These are phyloP conservation scores for Melipona beecheii DNA, from an alignment of 2,888 invertebrate species.

Conservation along the genomic window DNA sequence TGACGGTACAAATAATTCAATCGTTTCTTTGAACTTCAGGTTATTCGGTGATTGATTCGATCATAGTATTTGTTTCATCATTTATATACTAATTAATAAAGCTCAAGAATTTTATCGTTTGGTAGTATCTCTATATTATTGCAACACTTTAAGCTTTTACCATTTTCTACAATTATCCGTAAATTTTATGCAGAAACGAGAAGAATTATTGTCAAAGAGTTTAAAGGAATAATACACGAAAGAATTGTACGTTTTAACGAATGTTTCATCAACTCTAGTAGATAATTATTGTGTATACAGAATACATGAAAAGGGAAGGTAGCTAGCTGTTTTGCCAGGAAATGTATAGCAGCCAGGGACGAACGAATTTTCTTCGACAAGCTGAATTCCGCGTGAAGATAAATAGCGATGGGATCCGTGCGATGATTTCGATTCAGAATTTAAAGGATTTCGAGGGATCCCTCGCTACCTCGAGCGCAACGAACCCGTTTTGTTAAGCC, in stretches of 20 bases:
- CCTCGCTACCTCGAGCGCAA: slow-evolving; percentile 45
- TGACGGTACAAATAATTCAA: background rate
- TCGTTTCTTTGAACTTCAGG: background rate
- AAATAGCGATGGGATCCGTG: slow-evolving; percentile 39
- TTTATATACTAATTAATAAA: background rate
- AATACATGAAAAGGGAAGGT: background rate
- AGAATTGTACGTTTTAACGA: background rate
- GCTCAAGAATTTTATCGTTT: background rate
- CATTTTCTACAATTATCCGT: background rate
- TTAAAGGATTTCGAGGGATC: slow-evolving; percentile 60
- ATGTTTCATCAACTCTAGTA: background rate
- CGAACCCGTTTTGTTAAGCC: slow-evolving; percentile 50
- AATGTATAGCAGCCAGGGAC: background rate
- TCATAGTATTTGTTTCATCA: background rate
- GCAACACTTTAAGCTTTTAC: background rate
- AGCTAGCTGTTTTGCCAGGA: background rate
- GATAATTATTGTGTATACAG: background rate
- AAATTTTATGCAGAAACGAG: background rate
- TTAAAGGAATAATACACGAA: background rate
- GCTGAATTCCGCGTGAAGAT: slow-evolving; percentile 45
- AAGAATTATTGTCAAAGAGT: background rate
- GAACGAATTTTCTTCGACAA: slow-evolving; percentile 34
- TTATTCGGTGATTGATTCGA: background rate
- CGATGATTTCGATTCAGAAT: slow-evolving; percentile 58
- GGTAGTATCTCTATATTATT: background rate